phyloP scores from a whole-genome alignment of 37 sponge, comb jelly and placozoan species.

The Sycon ciliatum region DNA sequence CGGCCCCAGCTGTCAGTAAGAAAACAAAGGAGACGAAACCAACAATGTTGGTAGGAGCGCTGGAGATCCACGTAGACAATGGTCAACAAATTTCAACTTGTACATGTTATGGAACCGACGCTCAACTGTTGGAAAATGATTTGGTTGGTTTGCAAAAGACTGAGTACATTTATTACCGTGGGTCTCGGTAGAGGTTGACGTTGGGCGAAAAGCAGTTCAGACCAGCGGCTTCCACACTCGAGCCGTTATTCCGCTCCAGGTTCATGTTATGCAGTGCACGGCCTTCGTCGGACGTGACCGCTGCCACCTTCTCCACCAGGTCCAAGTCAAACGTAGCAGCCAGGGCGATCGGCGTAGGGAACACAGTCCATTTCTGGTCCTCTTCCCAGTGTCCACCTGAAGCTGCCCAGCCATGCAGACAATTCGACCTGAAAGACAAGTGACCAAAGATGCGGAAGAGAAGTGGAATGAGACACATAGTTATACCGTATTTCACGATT shows the following conservation, averaged over 20 bases:
- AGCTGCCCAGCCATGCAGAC: slow-evolving; percentile 62
- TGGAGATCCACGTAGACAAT: too few relatives aligned
- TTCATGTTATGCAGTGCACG: slow-evolving; percentile 62
- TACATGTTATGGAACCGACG: too few relatives aligned
- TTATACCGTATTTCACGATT: too few relatives aligned
- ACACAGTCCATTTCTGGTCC: slow-evolving; percentile 57
- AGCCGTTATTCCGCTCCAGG: slow-evolving; percentile 36
- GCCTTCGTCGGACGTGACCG: slow-evolving; percentile 49
- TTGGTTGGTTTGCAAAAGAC: too few relatives aligned
- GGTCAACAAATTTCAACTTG: too few relatives aligned
- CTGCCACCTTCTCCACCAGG: slow-evolving; percentile 32
- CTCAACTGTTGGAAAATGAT: too few relatives aligned
- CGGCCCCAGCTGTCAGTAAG: slow-evolving; percentile 42
- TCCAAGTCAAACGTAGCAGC: slow-evolving; percentile 52
- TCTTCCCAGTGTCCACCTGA: slow-evolving; percentile 43
- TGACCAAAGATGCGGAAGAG: too few relatives aligned
- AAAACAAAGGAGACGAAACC: neutral
- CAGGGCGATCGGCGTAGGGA: slow-evolving; percentile 61
- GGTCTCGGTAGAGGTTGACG: slow-evolving; percentile 62
- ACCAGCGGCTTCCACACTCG: slow-evolving; percentile 65
- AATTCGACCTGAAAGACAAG: slow-evolving; percentile 37
- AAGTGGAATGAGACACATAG: too few relatives aligned
- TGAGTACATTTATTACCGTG: slow-evolving; percentile 12
- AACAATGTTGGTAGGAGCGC: neutral
- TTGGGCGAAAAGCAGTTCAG: slow-evolving; percentile 76